These are phyloP conservation scores for Zygothrica quintamaculata DNA, from an alignment of 2,888 invertebrate genomes.

Conservation along the genomic window DNA sequence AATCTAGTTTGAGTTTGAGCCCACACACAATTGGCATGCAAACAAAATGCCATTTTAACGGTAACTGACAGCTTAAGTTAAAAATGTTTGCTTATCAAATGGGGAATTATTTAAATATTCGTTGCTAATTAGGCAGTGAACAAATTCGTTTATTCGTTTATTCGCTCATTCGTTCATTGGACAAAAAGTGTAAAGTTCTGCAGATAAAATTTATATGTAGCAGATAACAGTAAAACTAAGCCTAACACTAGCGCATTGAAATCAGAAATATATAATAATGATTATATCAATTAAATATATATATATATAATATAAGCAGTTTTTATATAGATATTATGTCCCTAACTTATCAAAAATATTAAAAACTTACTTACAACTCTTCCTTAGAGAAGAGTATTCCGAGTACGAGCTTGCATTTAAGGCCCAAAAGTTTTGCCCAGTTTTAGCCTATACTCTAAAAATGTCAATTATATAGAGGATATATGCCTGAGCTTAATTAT, in stretches of 20 bases:
- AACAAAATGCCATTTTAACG: slow-evolving; percentile 78
- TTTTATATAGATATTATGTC: too few species aligned
- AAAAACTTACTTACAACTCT: too few species aligned
- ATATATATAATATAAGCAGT: too few species aligned
- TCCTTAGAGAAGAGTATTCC: slow-evolving; percentile 16
- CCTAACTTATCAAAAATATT: too few species aligned
- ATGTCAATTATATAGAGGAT: slow-evolving; percentile 75
- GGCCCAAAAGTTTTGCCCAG: too few species aligned
- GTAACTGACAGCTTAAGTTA: slow-evolving; percentile 80
- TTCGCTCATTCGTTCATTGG: slow-evolving; percentile 64
- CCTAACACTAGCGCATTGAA: too few species aligned
- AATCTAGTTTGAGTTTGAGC: too few species aligned
- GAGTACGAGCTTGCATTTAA: neutral
- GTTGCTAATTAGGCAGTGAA: slow-evolving; percentile 80
- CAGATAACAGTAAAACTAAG: neutral
- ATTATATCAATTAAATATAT: too few species aligned
- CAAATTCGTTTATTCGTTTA: slow-evolving; percentile 72
- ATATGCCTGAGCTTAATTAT: slow-evolving; percentile 69
- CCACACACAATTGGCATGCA: slow-evolving; percentile 58
- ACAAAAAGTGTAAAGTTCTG: slow-evolving; percentile 28
- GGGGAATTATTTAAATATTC: slow-evolving; percentile 81
- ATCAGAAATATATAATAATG: too few species aligned
- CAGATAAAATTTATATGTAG: slow-evolving; percentile 21
- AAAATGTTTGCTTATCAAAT: slow-evolving; percentile 82
- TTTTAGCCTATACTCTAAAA: too few species aligned